Conservation (phyloP, 2,797 vertebrate species). For the Paedocypris micromegethes region DNA sequence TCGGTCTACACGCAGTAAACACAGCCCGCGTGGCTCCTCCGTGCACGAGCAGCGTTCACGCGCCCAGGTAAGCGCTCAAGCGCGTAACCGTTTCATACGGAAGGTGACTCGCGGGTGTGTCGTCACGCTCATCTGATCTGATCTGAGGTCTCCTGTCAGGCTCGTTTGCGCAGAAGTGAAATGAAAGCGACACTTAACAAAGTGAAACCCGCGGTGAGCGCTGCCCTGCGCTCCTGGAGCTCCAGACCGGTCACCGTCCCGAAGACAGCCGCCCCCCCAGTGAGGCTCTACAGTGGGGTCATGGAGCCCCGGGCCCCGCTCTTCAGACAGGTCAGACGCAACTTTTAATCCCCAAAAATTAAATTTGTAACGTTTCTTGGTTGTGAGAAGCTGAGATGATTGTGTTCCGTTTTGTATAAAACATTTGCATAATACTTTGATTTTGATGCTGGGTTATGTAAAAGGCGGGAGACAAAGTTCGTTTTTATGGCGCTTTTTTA, state of each 20-base stretch:
- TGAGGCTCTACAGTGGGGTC: constrained; percentile 48
- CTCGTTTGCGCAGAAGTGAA: not conserved
- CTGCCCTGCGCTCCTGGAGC: not conserved
- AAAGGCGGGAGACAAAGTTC: too few species aligned
- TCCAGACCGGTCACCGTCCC: constrained; percentile 9
- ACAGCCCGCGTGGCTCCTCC: too few species aligned
- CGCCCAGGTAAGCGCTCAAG: not conserved
- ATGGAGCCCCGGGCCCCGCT: constrained; percentile 52
- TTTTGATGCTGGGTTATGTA: too few species aligned
- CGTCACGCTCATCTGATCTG: not conserved
- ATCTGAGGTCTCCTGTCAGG: not conserved
- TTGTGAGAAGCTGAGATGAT: too few species aligned
- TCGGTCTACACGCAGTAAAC: too few species aligned
- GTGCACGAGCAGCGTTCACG: not conserved
- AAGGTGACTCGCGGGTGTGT: not conserved
- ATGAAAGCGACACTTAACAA: constrained; percentile 15
- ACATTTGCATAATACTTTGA: too few species aligned
- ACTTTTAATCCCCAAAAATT: not conserved
- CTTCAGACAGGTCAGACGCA: constrained; percentile 58
- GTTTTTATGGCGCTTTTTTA: too few species aligned
- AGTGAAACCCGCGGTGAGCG: constrained; percentile 34
- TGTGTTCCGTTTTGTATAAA: not conserved
- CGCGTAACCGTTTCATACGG: not conserved
- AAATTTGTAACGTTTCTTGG: not conserved
- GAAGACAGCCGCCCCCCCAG: not conserved